Percentiles rank a stretch among this genome's conserved stretches.
Evolutionary conservation across 2,113 vertebrate species (phyloP).

Genomic region (Rhineura floridana): DNA sequence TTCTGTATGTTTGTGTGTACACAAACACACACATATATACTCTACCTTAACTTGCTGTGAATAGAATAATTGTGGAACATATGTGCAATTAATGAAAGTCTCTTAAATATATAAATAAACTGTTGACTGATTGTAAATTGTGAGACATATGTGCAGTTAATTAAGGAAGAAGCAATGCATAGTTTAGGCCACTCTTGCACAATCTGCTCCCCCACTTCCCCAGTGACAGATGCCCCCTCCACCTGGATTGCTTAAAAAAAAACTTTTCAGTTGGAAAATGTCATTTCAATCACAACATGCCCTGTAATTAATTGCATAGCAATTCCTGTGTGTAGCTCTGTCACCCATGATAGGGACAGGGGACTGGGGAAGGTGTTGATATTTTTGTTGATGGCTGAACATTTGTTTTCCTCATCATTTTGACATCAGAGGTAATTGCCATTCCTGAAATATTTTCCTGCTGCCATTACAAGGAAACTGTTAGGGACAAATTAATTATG

Average conservation of each 20-base stretch:
- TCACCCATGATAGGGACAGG: constrained; percentile 62
- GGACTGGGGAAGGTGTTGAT: constrained; percentile 60
- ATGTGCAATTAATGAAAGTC: constrained; percentile 58
- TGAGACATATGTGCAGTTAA: constrained; percentile 47
- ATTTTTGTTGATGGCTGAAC: constrained; percentile 68
- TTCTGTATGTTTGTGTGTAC: neutral
- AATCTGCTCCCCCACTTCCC: neutral
- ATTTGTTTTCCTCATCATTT: constrained; percentile 72
- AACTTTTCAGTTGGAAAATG: constrained; percentile 49
- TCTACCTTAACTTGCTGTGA: constrained; percentile 1
- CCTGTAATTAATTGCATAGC: constrained; percentile 50
- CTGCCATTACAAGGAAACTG: constrained; percentile 68
- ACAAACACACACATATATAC: neutral
- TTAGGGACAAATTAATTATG: constrained; percentile 80
- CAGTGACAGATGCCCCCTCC: constrained; percentile 26
- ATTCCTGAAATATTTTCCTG: constrained; percentile 72
- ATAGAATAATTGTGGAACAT: constrained; percentile 38
- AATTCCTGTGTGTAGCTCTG: constrained; percentile 64
- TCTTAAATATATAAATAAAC: constrained; percentile 62
- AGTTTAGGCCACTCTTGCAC: constrained; percentile 12
- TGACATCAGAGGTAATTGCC: constrained; percentile 74
- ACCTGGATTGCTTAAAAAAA: constrained; percentile 27
- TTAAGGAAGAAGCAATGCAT: constrained; percentile 44
- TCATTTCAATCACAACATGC: constrained; percentile 56
- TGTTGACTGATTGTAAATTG: constrained; percentile 43